Evolutionary conservation across 1,140 invertebrate genomes (phyloP).

Genomic region (Drosophila prosaltans): DNA sequence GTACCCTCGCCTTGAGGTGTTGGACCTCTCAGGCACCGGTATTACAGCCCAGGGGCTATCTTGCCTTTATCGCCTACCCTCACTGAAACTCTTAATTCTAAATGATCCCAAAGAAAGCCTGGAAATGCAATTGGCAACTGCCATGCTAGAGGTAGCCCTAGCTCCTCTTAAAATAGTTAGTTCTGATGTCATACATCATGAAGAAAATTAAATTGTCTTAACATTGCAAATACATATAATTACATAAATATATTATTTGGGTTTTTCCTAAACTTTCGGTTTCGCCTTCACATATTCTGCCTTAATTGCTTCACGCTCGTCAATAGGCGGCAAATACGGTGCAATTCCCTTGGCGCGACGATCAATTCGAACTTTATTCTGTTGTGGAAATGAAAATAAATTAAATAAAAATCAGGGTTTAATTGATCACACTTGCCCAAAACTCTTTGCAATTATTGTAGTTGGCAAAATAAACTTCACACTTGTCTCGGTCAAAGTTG

Average conservation of each 20-base stretch:
- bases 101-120: conserved; percentile 83
- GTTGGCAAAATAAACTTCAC: conserved; percentile 86
- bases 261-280: conserved; percentile 34
- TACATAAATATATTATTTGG: conserved; percentile 2
- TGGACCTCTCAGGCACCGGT: conserved; percentile 89
- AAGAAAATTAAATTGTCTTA: conserved; percentile 33
- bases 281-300: conserved; percentile 78
- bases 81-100: conserved; percentile 85
- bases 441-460: conserved; percentile 87
- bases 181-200: conserved; percentile 56
- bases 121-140: conserved; percentile 85
- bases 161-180: conserved; percentile 78
- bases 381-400: not conserved
- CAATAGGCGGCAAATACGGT: conserved; percentile 68
- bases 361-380: conserved; percentile 77
- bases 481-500: conserved; percentile 86
- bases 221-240: conserved; percentile 32
- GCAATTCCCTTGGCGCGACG: conserved; percentile 69
- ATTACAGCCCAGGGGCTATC: conserved; percentile 87
- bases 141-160: conserved; percentile 85
- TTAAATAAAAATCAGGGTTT: not conserved
- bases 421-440: conserved; percentile 83
- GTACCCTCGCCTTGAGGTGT: conserved; percentile 86
- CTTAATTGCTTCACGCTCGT: conserved; percentile 73
- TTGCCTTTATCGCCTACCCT: conserved; percentile 86